phyloP scores from a whole-genome alignment of 2,888 invertebrate species.

The Phyllotreta striolata region DNA sequence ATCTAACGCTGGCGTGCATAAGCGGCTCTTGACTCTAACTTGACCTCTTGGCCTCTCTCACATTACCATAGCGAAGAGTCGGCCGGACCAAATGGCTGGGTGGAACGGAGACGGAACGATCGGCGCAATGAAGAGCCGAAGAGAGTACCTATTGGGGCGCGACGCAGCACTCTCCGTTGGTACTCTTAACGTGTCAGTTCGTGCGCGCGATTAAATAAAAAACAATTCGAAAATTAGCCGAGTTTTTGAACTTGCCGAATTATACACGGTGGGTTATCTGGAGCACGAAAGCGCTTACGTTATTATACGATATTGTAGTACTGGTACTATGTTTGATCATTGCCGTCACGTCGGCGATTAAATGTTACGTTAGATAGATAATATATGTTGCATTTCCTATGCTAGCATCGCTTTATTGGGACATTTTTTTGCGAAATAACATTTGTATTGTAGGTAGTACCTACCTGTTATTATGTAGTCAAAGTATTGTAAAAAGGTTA shows the following conservation, averaged over 20 bases:
- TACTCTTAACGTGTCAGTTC: too few relatives aligned
- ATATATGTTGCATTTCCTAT: slow-evolving; percentile 19
- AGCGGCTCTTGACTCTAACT: slow-evolving; percentile 59
- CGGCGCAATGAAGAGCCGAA: too few relatives aligned
- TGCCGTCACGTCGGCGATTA: slow-evolving; percentile 19
- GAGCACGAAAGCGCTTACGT: slow-evolving; percentile 47
- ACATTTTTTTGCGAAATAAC: too few relatives aligned
- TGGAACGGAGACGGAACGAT: slow-evolving; percentile 43
- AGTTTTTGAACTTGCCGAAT: slow-evolving; percentile 37
- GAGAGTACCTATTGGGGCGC: too few relatives aligned
- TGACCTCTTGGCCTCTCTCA: slow-evolving; percentile 62
- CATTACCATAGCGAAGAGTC: slow-evolving; percentile 59
- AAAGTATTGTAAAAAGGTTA: too few relatives aligned
- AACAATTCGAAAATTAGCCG: too few relatives aligned
- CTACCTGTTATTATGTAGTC: too few relatives aligned
- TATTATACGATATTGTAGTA: slow-evolving; percentile 38
- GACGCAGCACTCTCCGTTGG: too few relatives aligned
- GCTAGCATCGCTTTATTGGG: not conserved
- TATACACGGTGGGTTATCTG: slow-evolving; percentile 51
- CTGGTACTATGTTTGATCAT: slow-evolving; percentile 26
- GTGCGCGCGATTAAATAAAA: too few relatives aligned
- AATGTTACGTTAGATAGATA: slow-evolving; percentile 10
- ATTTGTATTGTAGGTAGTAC: too few relatives aligned
- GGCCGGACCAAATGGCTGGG: slow-evolving; percentile 53
- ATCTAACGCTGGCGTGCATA: slow-evolving; percentile 56